Evolutionary conservation across 2,888 invertebrate species (phyloP).

Genomic region (Meiosimyza platycephala): DNA sequence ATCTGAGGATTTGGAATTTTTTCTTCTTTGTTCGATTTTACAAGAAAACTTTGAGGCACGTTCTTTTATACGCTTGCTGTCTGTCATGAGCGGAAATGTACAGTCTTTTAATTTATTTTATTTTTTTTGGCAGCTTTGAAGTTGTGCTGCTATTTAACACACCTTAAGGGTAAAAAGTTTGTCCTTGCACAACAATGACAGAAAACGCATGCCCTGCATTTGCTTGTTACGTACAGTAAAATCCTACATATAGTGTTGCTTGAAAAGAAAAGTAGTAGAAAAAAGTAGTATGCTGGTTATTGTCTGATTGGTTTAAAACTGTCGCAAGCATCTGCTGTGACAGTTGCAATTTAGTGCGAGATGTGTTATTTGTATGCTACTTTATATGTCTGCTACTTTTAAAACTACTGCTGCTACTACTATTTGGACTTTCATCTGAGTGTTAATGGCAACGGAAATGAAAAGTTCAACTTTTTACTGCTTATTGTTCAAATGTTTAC

Average conservation of each 20-base stretch:
- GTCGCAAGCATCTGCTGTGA: not conserved
- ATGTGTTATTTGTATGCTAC: not conserved
- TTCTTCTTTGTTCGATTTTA: constrained; percentile 6
- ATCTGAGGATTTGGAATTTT: constrained; percentile 1
- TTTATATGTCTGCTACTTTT: not conserved
- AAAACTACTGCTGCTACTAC: not conserved
- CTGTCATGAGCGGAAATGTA: not conserved
- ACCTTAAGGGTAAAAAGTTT: constrained; percentile 54
- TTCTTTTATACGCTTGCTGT: not conserved
- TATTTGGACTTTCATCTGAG: not conserved
- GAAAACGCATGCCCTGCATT: constrained; percentile 17
- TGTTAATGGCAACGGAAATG: constrained; percentile 19
- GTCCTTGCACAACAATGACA: constrained; percentile 24
- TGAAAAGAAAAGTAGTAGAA: no score
- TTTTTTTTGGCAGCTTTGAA: not conserved
- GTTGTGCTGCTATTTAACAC: constrained; percentile 49
- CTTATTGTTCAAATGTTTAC: constrained; percentile 20
- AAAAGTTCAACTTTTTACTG: constrained; percentile 25
- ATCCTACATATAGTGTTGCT: no score
- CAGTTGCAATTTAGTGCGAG: not conserved
- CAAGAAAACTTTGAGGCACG: not conserved
- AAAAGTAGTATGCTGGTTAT: no score
- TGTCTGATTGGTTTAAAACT: not conserved
- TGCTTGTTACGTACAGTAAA: not conserved
- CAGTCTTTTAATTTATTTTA: not conserved